Evolutionary conservation across 2,797 vertebrate species (phyloP).

Genomic region (Silurus aristotelis): DNA sequence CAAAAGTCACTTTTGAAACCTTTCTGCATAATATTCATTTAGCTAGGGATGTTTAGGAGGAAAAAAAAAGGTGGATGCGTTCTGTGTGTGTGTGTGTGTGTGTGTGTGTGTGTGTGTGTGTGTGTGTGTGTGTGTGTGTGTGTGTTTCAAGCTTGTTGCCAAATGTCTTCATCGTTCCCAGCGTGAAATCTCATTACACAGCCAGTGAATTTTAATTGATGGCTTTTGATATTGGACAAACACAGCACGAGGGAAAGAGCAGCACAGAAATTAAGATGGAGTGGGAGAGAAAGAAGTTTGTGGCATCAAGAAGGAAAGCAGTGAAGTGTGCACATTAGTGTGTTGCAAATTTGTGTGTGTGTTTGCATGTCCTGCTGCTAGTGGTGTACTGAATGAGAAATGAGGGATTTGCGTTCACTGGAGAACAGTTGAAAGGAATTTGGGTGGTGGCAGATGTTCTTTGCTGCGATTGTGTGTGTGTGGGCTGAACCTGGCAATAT

Average conservation of each 20-base stretch:
- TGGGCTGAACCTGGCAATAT: not conserved
- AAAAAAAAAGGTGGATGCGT: conserved; percentile 39
- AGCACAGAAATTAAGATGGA: conserved; percentile 32
- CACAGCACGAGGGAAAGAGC: conserved; percentile 33
- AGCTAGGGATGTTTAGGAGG: conserved; percentile 35
- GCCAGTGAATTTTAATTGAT: conserved; percentile 57
- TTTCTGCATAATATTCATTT: conserved; percentile 48
- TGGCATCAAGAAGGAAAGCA: conserved; percentile 14
- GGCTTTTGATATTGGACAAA: conserved; percentile 50
- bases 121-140: conserved; percentile 24
- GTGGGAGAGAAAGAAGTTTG: conserved; percentile 22
- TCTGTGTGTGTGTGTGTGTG: conserved; percentile 1
- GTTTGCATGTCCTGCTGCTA: conserved; percentile 39
- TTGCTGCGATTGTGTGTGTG: conserved; percentile 40
- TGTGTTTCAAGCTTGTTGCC: conserved; percentile 54
- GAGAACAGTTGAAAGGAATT: conserved; percentile 51
- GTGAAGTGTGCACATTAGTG: conserved; percentile 6
- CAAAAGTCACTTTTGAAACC: conserved; percentile 42
- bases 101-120: conserved; percentile 7
- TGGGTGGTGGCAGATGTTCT: conserved; percentile 54
- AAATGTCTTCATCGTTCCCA: conserved; percentile 56
- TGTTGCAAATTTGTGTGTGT: conserved; percentile 22
- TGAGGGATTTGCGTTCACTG: conserved; percentile 38
- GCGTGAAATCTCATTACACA: conserved; percentile 57
- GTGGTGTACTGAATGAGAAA: conserved; percentile 43